Percentiles rank a stretch among this genome's conserved stretches.
Evolutionary conservation across 2,797 vertebrate genomes (phyloP).

Genomic region (Oreochromis mossambicus): DNA sequence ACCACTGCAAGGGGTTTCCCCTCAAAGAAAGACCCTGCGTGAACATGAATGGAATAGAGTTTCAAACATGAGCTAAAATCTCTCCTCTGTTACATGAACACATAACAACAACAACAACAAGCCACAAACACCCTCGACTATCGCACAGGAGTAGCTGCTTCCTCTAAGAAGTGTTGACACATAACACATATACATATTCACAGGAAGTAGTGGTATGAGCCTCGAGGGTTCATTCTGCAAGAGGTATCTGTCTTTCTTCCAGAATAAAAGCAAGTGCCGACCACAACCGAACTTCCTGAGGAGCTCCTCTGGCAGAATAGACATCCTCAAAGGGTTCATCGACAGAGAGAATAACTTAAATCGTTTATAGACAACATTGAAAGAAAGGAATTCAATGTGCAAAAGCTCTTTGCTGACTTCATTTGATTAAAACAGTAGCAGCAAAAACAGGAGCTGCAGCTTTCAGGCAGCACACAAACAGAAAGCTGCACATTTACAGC

Average conservation of each 20-base stretch:
- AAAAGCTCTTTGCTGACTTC: background rate
- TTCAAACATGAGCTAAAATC: background rate
- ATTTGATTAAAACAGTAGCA: background rate
- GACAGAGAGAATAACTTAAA: background rate
- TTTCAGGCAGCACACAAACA: background rate
- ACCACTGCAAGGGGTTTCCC: background rate
- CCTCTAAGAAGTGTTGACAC: conserved; percentile 30
- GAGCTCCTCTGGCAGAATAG: background rate
- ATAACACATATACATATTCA: background rate
- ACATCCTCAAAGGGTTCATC: background rate
- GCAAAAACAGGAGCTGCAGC: background rate
- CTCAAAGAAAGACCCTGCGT: background rate
- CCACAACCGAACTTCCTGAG: conserved; percentile 27
- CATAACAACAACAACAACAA: conserved; percentile 4
- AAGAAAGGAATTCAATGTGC: background rate
- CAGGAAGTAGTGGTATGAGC: conserved; percentile 49
- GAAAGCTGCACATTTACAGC: background rate
- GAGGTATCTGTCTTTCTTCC: conserved; percentile 36
- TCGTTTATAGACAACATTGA: background rate
- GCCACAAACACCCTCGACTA: background rate
- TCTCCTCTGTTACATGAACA: background rate
- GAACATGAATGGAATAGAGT: background rate
- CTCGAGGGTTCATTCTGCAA: conserved; percentile 31
- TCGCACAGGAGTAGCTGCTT: conserved; percentile 27
- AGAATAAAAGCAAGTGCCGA: background rate